phyloP scores from a whole-genome alignment of 2,113 vertebrate species.

The Gnathonemus echidnorhynchus region DNA sequence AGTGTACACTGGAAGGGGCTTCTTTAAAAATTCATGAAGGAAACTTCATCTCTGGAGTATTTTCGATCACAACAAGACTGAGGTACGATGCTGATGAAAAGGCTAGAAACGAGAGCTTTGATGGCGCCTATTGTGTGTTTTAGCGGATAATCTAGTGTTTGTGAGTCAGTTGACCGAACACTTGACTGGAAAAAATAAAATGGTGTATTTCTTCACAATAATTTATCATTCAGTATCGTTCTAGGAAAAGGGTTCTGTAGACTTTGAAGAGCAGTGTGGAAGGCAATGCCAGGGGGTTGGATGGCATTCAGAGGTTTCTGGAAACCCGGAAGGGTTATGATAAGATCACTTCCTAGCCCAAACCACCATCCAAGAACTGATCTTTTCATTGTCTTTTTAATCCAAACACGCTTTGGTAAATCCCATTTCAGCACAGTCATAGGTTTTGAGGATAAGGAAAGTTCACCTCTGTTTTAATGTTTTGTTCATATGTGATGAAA shows the following conservation, averaged over 20 bases:
- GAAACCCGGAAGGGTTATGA: background rate
- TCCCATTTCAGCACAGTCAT: background rate
- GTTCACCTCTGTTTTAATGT: background rate
- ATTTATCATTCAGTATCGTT: background rate
- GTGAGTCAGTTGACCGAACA: background rate
- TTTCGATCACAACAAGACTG: background rate
- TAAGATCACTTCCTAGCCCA: background rate
- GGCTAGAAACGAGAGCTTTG: background rate
- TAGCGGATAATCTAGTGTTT: background rate
- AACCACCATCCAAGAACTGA: background rate
- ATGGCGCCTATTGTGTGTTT: background rate
- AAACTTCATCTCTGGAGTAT: background rate
- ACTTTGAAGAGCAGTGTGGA: background rate
- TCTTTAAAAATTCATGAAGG: background rate
- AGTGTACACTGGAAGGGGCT: background rate
- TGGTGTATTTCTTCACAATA: background rate
- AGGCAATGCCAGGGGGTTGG: background rate
- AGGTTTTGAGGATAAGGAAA: background rate
- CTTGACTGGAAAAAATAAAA: background rate
- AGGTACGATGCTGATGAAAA: background rate
- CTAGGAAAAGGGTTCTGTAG: background rate
- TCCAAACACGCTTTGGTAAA: background rate
- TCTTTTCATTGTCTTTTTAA: background rate
- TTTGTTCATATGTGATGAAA: background rate
- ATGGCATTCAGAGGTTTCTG: background rate